Conservation (phyloP, 1,140 invertebrate genomes). For the Trissolcus basalis region DNA sequence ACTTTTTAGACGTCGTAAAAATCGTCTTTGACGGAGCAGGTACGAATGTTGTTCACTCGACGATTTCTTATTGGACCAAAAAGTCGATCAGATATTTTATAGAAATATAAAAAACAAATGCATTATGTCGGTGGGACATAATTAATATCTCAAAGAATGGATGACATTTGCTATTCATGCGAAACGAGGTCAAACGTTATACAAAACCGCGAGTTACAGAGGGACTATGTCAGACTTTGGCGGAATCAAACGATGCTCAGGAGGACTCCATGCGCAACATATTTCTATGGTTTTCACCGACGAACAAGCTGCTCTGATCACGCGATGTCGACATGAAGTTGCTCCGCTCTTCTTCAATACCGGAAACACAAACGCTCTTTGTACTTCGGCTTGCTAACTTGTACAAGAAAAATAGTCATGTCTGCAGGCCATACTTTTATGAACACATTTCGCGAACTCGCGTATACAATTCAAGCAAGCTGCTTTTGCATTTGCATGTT, state of each 20-base stretch:
- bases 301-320: constrained; percentile 54
- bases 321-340: constrained; percentile 54
- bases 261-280: constrained; percentile 37
- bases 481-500: constrained; percentile 52
- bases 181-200: not conserved
- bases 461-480: constrained; percentile 47
- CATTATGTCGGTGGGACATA: no score
- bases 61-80: no score
- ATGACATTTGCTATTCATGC: no score
- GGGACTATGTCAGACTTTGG: constrained; percentile 23
- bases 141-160: no score
- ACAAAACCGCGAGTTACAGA: not conserved
- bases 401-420: constrained; percentile 53
- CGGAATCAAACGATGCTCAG: constrained; percentile 15
- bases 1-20: constrained; percentile 16
- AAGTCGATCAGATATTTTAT: no score
- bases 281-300: constrained; percentile 51
- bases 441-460: constrained; percentile 45
- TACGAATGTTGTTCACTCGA: no score
- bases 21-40: no score
- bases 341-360: constrained; percentile 49
- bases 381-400: constrained; percentile 42
- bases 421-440: constrained; percentile 41
- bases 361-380: constrained; percentile 57
- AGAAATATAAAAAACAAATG: no score